Conservation (phyloP, 2,888 invertebrate genomes). For the Ectemnius continuus region DNA sequence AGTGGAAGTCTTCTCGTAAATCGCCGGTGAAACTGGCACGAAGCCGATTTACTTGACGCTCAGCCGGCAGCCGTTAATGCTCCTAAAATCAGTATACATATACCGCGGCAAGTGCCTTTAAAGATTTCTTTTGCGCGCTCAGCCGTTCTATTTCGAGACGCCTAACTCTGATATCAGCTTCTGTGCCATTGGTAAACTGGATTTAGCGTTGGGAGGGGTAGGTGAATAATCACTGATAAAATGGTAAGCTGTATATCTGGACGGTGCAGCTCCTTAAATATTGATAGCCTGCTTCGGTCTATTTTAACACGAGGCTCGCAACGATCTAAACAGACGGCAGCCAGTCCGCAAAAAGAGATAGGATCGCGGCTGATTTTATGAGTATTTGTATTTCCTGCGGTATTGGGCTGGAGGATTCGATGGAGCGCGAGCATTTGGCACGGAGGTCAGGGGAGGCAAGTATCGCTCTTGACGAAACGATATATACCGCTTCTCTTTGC, state of each 20-base stretch:
- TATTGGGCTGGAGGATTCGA: no score
- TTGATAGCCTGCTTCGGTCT: slow-evolving; percentile 1
- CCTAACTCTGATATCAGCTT: slow-evolving; percentile 13
- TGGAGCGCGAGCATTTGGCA: not conserved
- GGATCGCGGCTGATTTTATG: no score
- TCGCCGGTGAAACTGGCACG: slow-evolving; percentile 53
- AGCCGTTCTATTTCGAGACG: slow-evolving; percentile 7
- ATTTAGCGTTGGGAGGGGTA: not conserved
- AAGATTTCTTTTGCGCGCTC: not conserved
- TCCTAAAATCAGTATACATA: slow-evolving; percentile 27
- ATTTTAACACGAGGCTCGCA: not conserved
- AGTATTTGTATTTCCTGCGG: no score
- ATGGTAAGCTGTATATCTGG: not conserved
- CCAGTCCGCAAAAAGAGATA: no score
- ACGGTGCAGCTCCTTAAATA: not conserved
- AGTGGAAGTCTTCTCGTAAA: slow-evolving; percentile 52
- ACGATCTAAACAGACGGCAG: no score
- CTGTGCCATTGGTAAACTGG: no score
- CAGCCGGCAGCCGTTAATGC: slow-evolving; percentile 23
- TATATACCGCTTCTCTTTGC: slow-evolving; percentile 24
- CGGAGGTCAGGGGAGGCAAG: slow-evolving; percentile 15
- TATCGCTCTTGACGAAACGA: slow-evolving; percentile 31
- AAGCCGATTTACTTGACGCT: slow-evolving; percentile 49
- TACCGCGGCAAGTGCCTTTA: slow-evolving; percentile 17
- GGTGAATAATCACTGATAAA: not conserved